Conservation (phyloP, 2,113 vertebrate species). For the Corvus moneduloides region DNA sequence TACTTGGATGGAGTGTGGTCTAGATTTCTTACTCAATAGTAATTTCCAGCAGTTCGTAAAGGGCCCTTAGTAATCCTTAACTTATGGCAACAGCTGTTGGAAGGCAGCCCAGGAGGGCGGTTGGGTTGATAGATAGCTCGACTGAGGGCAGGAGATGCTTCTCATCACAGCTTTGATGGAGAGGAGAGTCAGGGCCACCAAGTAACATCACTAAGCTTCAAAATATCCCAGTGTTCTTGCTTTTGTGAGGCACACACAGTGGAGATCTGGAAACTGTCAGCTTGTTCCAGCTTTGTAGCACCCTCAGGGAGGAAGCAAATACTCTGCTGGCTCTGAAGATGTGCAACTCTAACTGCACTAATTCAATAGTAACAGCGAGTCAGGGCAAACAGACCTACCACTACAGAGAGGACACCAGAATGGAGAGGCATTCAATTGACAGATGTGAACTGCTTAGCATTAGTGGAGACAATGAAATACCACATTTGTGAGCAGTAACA, state of each 20-base stretch:
- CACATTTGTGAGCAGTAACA: neutral
- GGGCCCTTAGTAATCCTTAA: neutral
- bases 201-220: neutral
- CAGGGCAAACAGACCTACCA: neutral
- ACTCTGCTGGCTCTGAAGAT: conserved; percentile 8
- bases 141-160: neutral
- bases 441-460: neutral
- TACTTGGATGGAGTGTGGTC: neutral
- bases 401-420: neutral
- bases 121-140: neutral
- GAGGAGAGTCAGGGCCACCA: neutral
- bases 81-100: neutral
- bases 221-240: neutral
- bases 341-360: neutral
- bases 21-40: neutral
- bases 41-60: neutral
- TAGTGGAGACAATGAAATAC: conserved; percentile 23
- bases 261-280: conserved; percentile 26
- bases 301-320: conserved; percentile 19
- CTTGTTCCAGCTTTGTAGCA: neutral
- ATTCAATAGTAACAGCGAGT: neutral
- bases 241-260: neutral
- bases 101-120: neutral
- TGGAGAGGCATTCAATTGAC: neutral
- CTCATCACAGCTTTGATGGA: neutral